phyloP scores from a whole-genome alignment of 2,797 vertebrate genomes.

The Gobio occitaniae region DNA sequence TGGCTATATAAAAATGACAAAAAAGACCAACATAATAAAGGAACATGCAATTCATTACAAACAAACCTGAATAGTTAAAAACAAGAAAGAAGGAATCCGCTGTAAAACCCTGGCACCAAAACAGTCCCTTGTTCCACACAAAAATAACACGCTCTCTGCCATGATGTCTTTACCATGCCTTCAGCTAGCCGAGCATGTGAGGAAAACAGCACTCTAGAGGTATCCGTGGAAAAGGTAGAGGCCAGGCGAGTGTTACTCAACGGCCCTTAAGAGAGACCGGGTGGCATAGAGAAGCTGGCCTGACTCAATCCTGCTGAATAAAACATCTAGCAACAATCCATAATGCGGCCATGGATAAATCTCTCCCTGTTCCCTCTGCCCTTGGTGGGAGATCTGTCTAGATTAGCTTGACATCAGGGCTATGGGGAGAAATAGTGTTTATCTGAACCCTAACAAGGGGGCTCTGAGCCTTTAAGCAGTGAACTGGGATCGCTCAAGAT shows the following conservation, averaged over 20 bases:
- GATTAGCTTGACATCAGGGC: slow-evolving; percentile 71
- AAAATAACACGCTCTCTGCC: slow-evolving; percentile 18
- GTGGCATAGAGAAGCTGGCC: slow-evolving; percentile 64
- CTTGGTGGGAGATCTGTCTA: slow-evolving; percentile 73
- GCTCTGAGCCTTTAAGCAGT: slow-evolving; percentile 64
- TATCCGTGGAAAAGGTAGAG: slow-evolving; percentile 62
- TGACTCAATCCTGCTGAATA: slow-evolving; percentile 66
- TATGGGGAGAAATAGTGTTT: slow-evolving; percentile 67
- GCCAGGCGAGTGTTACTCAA: slow-evolving; percentile 66
- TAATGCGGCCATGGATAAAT: slow-evolving; percentile 74
- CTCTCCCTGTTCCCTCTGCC: slow-evolving; percentile 65
- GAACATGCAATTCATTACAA: slow-evolving; percentile 10
- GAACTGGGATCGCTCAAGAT: slow-evolving; percentile 63
- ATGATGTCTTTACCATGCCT: slow-evolving; percentile 48
- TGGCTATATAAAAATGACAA: not conserved
- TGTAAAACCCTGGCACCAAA: slow-evolving; percentile 30
- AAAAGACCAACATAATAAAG: not conserved
- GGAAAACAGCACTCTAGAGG: slow-evolving; percentile 50
- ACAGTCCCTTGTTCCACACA: slow-evolving; percentile 38
- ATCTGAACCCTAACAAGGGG: slow-evolving; percentile 68
- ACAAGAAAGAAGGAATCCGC: not conserved
- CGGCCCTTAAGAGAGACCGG: slow-evolving; percentile 62
- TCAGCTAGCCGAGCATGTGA: slow-evolving; percentile 53
- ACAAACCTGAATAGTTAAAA: not conserved
- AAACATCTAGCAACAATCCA: slow-evolving; percentile 66